These are phyloP conservation scores for Enhydra lutris DNA, from an alignment of 2,113 vertebrate genomes.

Conservation along the genomic window DNA sequence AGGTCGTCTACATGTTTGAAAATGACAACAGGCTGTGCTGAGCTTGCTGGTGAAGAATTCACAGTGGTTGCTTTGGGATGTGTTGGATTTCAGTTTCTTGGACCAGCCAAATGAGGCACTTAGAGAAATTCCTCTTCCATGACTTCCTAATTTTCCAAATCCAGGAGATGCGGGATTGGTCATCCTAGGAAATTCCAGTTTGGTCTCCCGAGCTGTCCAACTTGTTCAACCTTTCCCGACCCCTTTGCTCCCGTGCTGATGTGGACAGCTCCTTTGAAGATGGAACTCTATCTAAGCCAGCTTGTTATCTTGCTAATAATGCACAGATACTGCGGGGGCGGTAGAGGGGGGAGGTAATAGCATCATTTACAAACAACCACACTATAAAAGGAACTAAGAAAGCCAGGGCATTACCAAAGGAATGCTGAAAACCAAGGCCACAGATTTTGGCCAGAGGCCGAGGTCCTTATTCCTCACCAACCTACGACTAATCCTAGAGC, in stretches of 20 bases:
- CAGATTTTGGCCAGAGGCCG: neutral
- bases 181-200: neutral
- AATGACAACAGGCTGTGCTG: neutral
- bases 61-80: neutral
- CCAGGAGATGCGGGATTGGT: neutral
- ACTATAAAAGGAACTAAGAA: constrained; percentile 34
- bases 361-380: neutral
- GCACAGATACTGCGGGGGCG: neutral
- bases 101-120: neutral
- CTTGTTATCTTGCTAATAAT: neutral
- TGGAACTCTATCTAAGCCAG: neutral
- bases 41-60: neutral
- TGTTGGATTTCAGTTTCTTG: neutral
- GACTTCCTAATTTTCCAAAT: neutral
- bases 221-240: neutral
- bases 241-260: neutral
- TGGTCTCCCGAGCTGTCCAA: neutral
- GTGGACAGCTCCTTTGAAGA: constrained; percentile 31
- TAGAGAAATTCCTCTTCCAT: neutral
- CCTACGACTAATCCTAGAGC: neutral
- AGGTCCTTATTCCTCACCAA: constrained; percentile 44
- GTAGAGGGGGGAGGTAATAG: no score
- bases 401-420: neutral
- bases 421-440: neutral
- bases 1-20: neutral